Conservation (phyloP, 2,113 vertebrate genomes). For the Phasianus colchicus region DNA sequence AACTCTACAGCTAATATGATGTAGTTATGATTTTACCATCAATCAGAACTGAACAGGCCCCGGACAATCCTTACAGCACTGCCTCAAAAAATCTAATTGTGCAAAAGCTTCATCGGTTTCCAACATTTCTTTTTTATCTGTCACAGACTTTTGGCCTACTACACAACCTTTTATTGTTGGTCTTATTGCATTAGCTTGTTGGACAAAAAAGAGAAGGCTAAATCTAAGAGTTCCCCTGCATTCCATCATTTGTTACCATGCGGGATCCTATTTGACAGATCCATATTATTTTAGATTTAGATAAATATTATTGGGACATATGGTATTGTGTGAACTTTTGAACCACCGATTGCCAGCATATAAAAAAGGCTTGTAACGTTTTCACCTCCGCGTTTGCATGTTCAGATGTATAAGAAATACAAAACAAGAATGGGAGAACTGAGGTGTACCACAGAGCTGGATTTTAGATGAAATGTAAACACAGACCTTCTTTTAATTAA, state of each 20-base stretch:
- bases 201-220: constrained; percentile 85
- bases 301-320: constrained; percentile 82
- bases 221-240: constrained; percentile 84
- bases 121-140: constrained; percentile 92
- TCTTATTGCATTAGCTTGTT: constrained; percentile 87
- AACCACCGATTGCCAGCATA: constrained; percentile 68
- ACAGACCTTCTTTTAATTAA: not conserved
- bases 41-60: constrained; percentile 89
- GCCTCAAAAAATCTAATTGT: constrained; percentile 98
- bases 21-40: constrained; percentile 99
- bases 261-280: constrained; percentile 85
- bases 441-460: not conserved
- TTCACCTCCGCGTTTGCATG: constrained; percentile 48
- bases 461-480: constrained; percentile 37
- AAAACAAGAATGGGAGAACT: not conserved
- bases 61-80: constrained; percentile 91
- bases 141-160: constrained; percentile 86
- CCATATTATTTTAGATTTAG: constrained; percentile 79
- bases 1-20: constrained; percentile 97
- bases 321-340: constrained; percentile 79
- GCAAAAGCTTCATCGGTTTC: constrained; percentile 95
- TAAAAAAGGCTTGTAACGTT: constrained; percentile 32
- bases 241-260: constrained; percentile 88
- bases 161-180: constrained; percentile 89
- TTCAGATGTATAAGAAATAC: constrained; percentile 6